These are phyloP conservation scores for Phalacrocorax aristotelis DNA, from an alignment of 2,113 vertebrate species.

Conservation along the genomic window DNA sequence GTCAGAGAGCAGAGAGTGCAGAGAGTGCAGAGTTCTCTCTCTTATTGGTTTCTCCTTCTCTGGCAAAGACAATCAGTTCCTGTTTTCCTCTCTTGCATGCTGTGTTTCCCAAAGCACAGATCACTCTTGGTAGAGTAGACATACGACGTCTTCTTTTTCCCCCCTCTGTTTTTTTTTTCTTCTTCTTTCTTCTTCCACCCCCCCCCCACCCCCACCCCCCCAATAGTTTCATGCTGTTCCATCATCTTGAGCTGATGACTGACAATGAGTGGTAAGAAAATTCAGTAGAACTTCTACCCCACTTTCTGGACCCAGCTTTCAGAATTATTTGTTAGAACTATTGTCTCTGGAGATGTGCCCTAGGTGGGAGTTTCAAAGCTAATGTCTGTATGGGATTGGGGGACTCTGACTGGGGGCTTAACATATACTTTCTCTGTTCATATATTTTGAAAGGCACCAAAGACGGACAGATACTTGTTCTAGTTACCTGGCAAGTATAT, in stretches of 20 bases:
- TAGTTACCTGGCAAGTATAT: neutral
- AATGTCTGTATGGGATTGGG: neutral
- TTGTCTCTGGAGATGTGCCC: neutral
- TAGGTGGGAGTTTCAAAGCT: neutral
- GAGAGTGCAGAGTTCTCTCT: neutral
- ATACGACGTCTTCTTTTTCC: neutral
- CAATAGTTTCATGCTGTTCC: neutral
- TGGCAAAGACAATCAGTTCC: neutral
- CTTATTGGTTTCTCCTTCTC: neutral
- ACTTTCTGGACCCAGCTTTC: neutral
- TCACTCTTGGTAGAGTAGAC: neutral
- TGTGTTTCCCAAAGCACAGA: neutral
- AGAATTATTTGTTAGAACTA: neutral
- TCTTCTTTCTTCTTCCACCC: no score
- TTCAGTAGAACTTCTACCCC: neutral
- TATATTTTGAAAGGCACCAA: neutral
- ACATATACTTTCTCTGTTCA: neutral
- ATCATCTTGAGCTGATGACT: neutral
- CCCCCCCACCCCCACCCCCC: no score
- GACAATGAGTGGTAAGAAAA: neutral
- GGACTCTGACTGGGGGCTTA: neutral
- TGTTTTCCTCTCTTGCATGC: neutral
- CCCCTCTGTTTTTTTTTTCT: no score
- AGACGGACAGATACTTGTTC: neutral
- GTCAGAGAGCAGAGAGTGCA: no score